phyloP scores from a whole-genome alignment of 2,888 invertebrate species.

The Tribolium freemani region DNA sequence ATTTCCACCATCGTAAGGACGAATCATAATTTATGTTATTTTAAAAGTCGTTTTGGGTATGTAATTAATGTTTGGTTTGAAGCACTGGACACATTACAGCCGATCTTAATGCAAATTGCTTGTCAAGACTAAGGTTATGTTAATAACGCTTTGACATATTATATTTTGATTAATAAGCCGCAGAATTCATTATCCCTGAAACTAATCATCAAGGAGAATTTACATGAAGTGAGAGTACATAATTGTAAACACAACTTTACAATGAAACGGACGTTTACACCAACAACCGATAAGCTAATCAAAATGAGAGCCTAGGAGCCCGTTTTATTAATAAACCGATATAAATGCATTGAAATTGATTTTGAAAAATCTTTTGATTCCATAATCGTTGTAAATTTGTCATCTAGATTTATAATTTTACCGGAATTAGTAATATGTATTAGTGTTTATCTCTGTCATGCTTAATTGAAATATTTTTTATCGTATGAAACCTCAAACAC shows the following conservation, averaged over 20 bases:
- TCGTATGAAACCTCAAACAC: neutral
- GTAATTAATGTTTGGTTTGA: neutral
- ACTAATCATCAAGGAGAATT: neutral
- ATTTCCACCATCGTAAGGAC: slow-evolving; percentile 4
- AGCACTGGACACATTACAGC: neutral
- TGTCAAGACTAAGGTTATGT: neutral
- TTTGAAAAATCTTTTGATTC: no score
- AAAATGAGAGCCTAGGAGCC: neutral
- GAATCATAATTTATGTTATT: slow-evolving; percentile 9
- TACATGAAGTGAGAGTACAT: neutral
- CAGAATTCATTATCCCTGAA: neutral
- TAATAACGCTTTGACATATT: neutral
- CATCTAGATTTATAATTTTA: no score
- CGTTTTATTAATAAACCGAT: no score
- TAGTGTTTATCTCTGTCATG: no score
- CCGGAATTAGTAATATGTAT: no score
- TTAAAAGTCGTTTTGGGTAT: neutral
- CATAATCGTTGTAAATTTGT: no score
- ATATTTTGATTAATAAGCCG: neutral
- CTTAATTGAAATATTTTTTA: no score
- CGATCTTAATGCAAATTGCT: neutral
- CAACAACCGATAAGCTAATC: neutral
- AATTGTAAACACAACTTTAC: neutral
- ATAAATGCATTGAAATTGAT: no score
- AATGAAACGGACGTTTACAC: neutral